phyloP scores from a whole-genome alignment of 2,113 vertebrate species.

The Cololabis saira region DNA sequence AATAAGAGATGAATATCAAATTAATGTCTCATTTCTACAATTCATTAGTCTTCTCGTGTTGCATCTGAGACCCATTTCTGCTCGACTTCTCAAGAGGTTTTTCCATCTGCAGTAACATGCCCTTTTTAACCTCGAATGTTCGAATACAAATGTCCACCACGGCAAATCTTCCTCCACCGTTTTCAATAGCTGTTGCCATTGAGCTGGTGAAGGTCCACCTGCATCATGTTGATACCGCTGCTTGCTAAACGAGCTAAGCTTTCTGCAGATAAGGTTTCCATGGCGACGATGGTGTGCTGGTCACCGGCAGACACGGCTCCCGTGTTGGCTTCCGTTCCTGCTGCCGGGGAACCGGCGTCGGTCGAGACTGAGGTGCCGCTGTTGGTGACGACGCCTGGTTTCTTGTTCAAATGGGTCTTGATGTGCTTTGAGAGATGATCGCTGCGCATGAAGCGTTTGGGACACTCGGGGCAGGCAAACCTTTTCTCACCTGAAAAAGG shows the following conservation, averaged over 20 bases:
- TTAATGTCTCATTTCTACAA: conserved; percentile 27
- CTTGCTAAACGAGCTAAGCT: conserved; percentile 90
- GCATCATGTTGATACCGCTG: conserved; percentile 95
- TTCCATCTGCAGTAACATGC: conserved; percentile 25
- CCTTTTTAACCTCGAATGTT: conserved; percentile 55
- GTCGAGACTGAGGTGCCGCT: conserved; percentile 46
- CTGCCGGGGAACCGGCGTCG: conserved; percentile 67
- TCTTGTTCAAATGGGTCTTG: conserved; percentile 97
- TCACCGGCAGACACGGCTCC: conserved; percentile 53
- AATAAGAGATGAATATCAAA: conserved; percentile 40
- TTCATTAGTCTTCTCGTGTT: conserved; percentile 35
- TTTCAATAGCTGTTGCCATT: conserved; percentile 93
- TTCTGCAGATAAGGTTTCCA: conserved; percentile 94
- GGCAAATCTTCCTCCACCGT: conserved; percentile 2
- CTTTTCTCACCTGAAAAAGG: conserved; percentile 91
- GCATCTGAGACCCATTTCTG: conserved; percentile 32
- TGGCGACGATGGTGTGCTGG: conserved; percentile 86
- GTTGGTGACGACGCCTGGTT: conserved; percentile 51
- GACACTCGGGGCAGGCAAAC: conserved; percentile 91
- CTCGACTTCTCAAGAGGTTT: conserved; percentile 30
- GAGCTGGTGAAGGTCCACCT: conserved; percentile 93
- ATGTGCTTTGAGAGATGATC: conserved; percentile 97
- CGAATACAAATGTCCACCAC: conserved; percentile 33
- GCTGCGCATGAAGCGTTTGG: conserved; percentile 97
- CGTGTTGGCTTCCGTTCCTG: conserved; percentile 65